Base-by-base conservation (phyloP, 1,140 invertebrate genomes). In the Drosophila bipectinata region DNA sequence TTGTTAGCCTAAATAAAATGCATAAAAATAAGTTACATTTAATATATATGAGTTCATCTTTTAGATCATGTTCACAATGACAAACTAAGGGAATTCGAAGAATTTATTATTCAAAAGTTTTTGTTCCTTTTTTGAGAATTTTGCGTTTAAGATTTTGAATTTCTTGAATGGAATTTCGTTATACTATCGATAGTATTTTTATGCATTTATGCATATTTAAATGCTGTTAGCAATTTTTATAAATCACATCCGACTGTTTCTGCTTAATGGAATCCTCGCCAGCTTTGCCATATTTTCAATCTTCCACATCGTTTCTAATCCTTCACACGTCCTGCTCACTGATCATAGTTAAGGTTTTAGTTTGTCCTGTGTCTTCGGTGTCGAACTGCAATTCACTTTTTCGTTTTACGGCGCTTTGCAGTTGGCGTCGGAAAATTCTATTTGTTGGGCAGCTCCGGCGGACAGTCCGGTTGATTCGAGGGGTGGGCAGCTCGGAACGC, bases 401-500 rank as follows among this genome's bases (percentile, higher is more conserved):
- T 91, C 48, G 85, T 91, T 69, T 91, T 91, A 58, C 90, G 85
- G 69, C 90, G 90, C 53, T 91, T 91, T 88, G 90, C 90, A 91
- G 89, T 91, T 91, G 89, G 79, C 72, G 83, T 74, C 90, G 90
- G 87, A 69, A 90, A 91, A 91, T 91, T 91, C 90, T 91, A 91
- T 91, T 94, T 94, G 95, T 93, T 96, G 96, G 82, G 95, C 95
- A 80, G 94, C 95, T 92, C 96, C 32, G 96, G 96, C 37, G 97
- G 97, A 93, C 96, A 97, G 93, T 99, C 98, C 15, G 97, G 97
- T 93, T 99, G 98, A 88, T 95, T 95, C 71, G 96, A 96, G 28
- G 97, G 96, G 92, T 98, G 96, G 69, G 97, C 96, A 18, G 95
- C 95, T 44, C 96, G 94, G 92, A 99, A 98, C 1, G 97, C 97